Evolutionary conservation across 92 coral and sea anemone genomes (phyloP).

Genomic region (Porites divaricata): DNA sequence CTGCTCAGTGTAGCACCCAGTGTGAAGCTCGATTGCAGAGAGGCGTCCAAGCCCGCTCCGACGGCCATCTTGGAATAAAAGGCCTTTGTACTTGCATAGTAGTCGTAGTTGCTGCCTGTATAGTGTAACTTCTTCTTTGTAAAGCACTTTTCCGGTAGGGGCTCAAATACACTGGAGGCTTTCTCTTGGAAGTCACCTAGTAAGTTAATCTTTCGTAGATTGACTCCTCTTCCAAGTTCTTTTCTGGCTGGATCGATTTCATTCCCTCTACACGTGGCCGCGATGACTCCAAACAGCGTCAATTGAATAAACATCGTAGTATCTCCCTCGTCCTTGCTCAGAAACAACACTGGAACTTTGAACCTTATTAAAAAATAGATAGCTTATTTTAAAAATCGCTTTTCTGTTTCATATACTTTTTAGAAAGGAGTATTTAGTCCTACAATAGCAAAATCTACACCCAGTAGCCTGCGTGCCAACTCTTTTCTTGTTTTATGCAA

Average conservation of each 20-base stretch:
- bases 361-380: no score
- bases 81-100: constrained; percentile 32
- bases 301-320: no score
- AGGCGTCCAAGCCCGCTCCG: constrained; percentile 16
- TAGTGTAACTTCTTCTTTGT: background rate
- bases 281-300: no score
- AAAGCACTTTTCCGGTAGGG: background rate
- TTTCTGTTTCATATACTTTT: no score
- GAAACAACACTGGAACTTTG: no score
- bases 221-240: constrained; percentile 1
- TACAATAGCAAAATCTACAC: no score
- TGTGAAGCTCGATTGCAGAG: constrained; percentile 4
- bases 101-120: background rate
- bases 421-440: no score
- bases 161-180: background rate
- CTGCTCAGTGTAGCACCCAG: constrained; percentile 2
- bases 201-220: background rate
- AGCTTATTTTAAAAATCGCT: no score
- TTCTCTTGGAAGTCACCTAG: constrained; percentile 3
- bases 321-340: no score
- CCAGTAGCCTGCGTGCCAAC: no score
- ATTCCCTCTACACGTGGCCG: no score
- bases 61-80: constrained; percentile 28
- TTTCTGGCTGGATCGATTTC: background rate
- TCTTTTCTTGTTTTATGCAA: no score